Conservation (phyloP, 2,888 invertebrate genomes). For the Dysmachus trigonus region DNA sequence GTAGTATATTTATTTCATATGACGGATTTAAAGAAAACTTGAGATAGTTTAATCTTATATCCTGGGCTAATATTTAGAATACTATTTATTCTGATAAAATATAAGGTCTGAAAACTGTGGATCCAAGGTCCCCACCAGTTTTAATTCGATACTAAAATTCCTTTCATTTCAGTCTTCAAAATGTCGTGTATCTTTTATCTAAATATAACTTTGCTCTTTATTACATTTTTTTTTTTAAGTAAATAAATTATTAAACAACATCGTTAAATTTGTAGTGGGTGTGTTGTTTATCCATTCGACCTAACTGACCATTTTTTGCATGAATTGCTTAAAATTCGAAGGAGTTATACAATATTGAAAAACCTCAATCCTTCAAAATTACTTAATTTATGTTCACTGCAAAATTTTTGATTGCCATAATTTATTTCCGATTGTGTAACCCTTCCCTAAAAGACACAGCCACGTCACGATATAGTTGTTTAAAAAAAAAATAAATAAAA, state of each 20-base stretch:
- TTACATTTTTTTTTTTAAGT: not conserved
- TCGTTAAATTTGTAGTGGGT: not conserved
- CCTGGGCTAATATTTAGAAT: too few species aligned
- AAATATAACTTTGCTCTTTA: not conserved
- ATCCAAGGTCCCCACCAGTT: too few species aligned
- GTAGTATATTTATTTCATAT: too few species aligned
- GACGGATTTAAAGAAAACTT: too few species aligned
- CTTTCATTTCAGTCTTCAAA: too few species aligned
- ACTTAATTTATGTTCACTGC: not conserved
- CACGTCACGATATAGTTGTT: not conserved
- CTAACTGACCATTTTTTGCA: not conserved
- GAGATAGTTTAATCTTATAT: too few species aligned
- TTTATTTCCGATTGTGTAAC: not conserved
- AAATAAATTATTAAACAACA: not conserved
- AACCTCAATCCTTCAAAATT: not conserved
- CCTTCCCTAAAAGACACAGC: not conserved
- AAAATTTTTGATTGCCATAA: not conserved
- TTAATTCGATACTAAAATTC: too few species aligned
- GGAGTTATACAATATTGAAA: not conserved
- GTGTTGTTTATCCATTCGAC: not conserved
- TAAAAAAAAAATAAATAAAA: not conserved
- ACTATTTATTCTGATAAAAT: too few species aligned
- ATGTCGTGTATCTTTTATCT: too few species aligned
- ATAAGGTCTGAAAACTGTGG: too few species aligned
- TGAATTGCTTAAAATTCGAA: not conserved